Conservation (phyloP, 92 coral and sea anemone genomes). For the Paramuricea clavata region DNA sequence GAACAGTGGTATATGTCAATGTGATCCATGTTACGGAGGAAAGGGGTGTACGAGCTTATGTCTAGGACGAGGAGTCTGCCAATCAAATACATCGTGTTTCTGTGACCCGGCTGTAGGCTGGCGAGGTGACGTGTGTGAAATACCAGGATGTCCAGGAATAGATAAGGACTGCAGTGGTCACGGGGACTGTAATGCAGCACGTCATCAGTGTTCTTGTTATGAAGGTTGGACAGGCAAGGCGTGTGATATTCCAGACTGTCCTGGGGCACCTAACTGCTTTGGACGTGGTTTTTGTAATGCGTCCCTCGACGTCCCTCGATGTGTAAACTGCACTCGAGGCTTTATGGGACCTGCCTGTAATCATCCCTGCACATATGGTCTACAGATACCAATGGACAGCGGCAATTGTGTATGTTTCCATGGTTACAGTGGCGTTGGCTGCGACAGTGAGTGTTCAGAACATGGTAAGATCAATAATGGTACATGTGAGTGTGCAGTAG, state of each 20-base stretch:
- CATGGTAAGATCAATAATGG: constrained; percentile 51
- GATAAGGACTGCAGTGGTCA: constrained; percentile 88
- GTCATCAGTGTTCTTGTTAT: constrained; percentile 84
- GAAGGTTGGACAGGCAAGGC: constrained; percentile 97
- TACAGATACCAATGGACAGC: constrained; percentile 97
- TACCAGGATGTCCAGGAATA: constrained; percentile 97
- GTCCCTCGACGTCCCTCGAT: constrained; percentile 75
- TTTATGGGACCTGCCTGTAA: constrained; percentile 99
- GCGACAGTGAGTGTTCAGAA: constrained; percentile 76
- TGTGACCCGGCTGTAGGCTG: constrained; percentile 90
- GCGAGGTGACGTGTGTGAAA: constrained; percentile 95
- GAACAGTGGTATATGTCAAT: constrained; percentile 93
- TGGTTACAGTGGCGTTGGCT: constrained; percentile 94
- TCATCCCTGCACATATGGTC: constrained; percentile 89
- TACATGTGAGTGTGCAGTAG: constrained; percentile 79
- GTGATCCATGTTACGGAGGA: constrained; percentile 96
- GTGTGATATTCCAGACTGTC: constrained; percentile 97
- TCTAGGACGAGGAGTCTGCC: constrained; percentile 85
- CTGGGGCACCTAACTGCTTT: constrained; percentile 95
- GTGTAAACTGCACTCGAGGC: constrained; percentile 91
- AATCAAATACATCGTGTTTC: constrained; percentile 60
- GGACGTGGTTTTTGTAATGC: constrained; percentile 92
- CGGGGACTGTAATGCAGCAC: constrained; percentile 95
- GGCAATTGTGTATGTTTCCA: constrained; percentile 92
- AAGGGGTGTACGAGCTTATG: constrained; percentile 88